A percentile compares a stretch with the other conserved stretches of the same genome.
Evolutionary conservation across 2,113 vertebrate species (phyloP).

Genomic region (Chinchilla lanigera): DNA sequence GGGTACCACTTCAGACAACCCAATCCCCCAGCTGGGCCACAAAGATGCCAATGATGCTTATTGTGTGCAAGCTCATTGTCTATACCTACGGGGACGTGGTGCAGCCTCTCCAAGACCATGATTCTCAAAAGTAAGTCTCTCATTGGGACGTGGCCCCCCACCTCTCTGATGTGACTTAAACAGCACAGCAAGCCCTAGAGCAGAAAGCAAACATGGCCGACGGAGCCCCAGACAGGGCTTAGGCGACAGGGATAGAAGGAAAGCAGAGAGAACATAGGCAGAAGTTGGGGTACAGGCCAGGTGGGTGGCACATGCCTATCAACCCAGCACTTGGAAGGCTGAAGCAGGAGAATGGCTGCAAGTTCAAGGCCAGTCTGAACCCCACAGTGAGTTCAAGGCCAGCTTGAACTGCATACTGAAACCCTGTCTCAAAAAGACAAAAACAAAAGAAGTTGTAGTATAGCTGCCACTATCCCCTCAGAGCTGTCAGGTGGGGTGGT

Average conservation of each 20-base stretch:
- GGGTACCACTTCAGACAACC: neutral
- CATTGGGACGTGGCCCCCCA: neutral
- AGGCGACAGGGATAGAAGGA: neutral
- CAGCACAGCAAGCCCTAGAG: neutral
- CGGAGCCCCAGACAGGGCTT: neutral
- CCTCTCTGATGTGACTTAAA: neutral
- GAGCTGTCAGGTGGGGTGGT: neutral
- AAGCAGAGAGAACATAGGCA: neutral
- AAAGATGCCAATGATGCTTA: neutral
- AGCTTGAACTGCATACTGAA: neutral
- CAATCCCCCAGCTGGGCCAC: neutral
- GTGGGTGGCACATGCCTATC: neutral
- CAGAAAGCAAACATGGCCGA: neutral
- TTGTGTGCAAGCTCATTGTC: neutral
- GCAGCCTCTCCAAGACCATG: neutral
- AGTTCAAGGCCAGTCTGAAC: neutral
- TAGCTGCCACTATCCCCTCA: accelerated
- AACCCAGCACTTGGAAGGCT: neutral
- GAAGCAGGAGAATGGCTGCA: neutral
- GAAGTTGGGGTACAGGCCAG: neutral
- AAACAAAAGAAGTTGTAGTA: neutral
- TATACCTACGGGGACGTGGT: neutral
- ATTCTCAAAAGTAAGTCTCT: no score
- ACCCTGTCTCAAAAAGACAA: neutral
- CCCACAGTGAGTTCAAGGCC: neutral